Percentiles rank a stretch among this genome's conserved stretches.
Conservation (phyloP, 2,797 vertebrate genomes). For the Malurus leucopterus region DNA sequence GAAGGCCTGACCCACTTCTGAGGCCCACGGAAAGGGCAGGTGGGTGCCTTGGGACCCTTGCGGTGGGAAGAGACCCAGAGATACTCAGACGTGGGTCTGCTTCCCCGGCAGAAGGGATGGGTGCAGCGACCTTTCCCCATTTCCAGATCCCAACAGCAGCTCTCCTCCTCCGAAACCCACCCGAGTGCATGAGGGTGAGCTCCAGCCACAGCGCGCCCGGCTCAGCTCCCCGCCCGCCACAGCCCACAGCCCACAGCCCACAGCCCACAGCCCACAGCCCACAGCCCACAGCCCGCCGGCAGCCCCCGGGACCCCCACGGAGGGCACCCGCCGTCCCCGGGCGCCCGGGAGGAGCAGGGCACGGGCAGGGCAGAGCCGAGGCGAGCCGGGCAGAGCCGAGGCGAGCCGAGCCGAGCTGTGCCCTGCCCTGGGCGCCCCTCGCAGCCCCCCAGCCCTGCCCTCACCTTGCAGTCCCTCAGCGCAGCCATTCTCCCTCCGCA, state of each 20-base stretch:
- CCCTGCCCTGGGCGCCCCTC: neutral
- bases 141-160: neutral
- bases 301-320: too few relatives aligned
- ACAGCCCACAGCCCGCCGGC: neutral
- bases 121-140: neutral
- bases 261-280: too few relatives aligned
- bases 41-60: neutral
- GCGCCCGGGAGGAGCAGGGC: neutral
- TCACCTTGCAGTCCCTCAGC: neutral
- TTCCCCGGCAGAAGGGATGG: accelerated
- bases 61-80: accelerated
- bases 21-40: neutral
- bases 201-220: neutral
- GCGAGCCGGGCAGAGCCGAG: neutral
- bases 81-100: accelerated
- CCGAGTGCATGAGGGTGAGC: neutral
- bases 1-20: neutral
- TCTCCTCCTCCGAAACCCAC: neutral
- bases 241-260: too few relatives aligned
- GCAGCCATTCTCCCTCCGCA: neutral
- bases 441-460: neutral
- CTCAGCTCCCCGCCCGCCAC: neutral
- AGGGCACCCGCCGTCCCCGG: neutral
- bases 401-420: neutral
- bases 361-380: neutral